phyloP scores from a whole-genome alignment of 2,797 vertebrate species.

The Hydrophis major region DNA sequence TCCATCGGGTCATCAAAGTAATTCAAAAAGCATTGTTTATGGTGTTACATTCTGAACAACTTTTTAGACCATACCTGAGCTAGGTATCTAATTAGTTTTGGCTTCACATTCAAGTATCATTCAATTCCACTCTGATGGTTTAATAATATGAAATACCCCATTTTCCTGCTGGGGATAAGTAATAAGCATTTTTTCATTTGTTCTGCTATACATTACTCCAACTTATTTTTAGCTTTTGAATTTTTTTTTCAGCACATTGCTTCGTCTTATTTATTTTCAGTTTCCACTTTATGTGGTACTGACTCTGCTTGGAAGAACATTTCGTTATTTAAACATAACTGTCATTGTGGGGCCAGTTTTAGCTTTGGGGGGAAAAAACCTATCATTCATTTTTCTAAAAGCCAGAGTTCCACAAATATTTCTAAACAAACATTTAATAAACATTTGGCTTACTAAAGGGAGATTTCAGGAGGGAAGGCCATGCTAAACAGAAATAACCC shows the following conservation, averaged over 20 bases:
- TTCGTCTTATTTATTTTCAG: conserved; percentile 29
- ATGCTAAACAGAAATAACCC: conserved; percentile 8
- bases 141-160: background rate
- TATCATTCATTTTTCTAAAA: conserved; percentile 1
- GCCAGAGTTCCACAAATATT: conserved; percentile 25
- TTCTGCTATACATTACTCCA: background rate
- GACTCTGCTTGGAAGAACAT: conserved; percentile 31
- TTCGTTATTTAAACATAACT: conserved; percentile 31
- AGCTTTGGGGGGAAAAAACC: background rate
- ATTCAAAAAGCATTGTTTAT: background rate
- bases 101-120: background rate
- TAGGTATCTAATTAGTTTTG: background rate
- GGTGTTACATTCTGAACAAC: background rate
- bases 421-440: conserved; percentile 18
- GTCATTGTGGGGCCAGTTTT: background rate
- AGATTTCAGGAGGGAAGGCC: conserved; percentile 9
- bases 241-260: background rate
- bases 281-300: conserved; percentile 26
- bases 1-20: background rate
- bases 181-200: background rate
- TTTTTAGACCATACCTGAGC: background rate
- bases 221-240: conserved; percentile 10
- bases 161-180: background rate
- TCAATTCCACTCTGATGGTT: background rate
- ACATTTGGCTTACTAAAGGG: conserved; percentile 23